Evolutionary conservation across 2,888 invertebrate species (phyloP), one percentile per base, ranked within the genome.

Genomic region (Macaria liturata): DNA sequence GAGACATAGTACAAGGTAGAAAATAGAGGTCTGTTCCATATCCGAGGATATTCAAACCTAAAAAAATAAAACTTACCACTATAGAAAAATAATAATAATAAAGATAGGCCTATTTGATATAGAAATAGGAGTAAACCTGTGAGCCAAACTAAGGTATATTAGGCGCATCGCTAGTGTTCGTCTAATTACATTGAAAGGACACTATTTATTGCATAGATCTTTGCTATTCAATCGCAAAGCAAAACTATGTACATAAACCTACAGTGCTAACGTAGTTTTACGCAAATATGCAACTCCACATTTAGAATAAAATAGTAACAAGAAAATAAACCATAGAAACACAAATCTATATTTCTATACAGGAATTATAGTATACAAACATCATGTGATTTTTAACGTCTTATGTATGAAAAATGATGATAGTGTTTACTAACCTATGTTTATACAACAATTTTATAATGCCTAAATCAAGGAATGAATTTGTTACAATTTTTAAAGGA

Each of bases 381-480:
- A 59, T 50, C 69, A 74, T 71, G 69, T 72, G 74, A 78, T 75
- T 73, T 62, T 62, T 72, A 75, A 59, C 58, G 64, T 65, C 60
- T 60, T 61, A 70, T 34, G 69, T 66, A 69, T 68, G 68, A 56
- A 72, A 76, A 71, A 73, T 66, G 60, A 74, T 66, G 60, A 74
- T 68, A 60, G 61, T 64, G 58, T 54, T 65, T 56, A 56, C 61
- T 65, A 64, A 62, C 64, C 64, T 68, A 76, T 69, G 66, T 74
- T 75, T 77, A 72, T 73, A 80, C 76, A 79, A 80, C 71, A 82
- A 81, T 79, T 81, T 83, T 68, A 75, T 80, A 80, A 74, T 76
- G 82, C 78, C 80, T 84, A 86, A 81, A 84, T 79, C 80, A 79
- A 89, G 89, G 89, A 90, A 90, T 89, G 89, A 84, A 86, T 83